Conservation (phyloP, 2,888 invertebrate species). For the Anarsia innoxiella region DNA sequence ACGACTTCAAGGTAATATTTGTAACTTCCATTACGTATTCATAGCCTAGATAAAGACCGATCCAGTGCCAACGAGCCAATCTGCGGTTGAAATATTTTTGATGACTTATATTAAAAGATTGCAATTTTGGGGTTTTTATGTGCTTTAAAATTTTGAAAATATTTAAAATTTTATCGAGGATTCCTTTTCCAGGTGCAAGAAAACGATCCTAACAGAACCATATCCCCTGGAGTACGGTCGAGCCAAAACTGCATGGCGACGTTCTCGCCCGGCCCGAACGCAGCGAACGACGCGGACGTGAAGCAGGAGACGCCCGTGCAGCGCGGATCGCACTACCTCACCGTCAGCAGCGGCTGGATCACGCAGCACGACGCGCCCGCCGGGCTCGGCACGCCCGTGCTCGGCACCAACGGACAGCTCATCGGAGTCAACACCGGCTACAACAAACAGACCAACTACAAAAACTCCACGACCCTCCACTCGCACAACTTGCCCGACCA, state of each 20-base stretch:
- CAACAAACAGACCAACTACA: constrained; percentile 43
- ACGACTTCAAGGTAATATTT: constrained; percentile 60
- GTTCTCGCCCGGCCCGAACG: constrained; percentile 35
- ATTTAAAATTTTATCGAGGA: not conserved
- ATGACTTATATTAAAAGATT: constrained; percentile 19
- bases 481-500: constrained; percentile 32
- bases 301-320: constrained; percentile 58
- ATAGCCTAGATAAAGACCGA: constrained; percentile 50
- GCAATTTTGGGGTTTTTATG: not conserved
- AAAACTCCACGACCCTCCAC: constrained; percentile 32
- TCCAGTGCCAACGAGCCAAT: constrained; percentile 40
- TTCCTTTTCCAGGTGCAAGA: constrained; percentile 46
- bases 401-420: constrained; percentile 76
- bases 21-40: constrained; percentile 37
- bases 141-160: not conserved
- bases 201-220: constrained; percentile 41
- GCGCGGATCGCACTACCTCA: constrained; percentile 62
- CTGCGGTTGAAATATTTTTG: constrained; percentile 28
- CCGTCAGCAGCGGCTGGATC: constrained; percentile 68
- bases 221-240: constrained; percentile 35
- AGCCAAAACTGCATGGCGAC: constrained; percentile 36
- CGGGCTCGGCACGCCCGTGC: constrained; percentile 50
- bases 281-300: constrained; percentile 39
- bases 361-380: constrained; percentile 56
- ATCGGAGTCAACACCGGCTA: constrained; percentile 73